Evolutionary conservation across 2,113 vertebrate genomes (phyloP), one percentile per base, ranked within the genome.

Genomic region (Phocoena sinus): DNA sequence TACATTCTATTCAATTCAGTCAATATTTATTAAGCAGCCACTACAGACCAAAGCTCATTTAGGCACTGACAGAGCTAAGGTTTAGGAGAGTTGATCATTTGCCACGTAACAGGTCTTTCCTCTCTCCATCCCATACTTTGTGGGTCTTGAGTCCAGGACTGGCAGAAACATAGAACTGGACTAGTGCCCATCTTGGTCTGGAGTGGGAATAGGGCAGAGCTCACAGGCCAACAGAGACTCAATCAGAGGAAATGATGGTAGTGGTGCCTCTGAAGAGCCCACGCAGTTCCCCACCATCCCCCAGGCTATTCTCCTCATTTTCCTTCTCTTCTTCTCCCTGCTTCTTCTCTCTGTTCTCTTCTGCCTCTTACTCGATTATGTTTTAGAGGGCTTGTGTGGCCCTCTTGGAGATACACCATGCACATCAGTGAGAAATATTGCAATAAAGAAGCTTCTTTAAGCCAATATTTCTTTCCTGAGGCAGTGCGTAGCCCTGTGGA

Each of bases 401-500:
- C 11, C 2, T 44, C 71, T 67, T 47, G 23, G 15, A 81, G 77
- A 94, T 8, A 31, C 63, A 50, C 26, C 47, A 3, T 21, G 12
- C 5, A 21, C 15, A 28, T 36, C 23, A 36, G 10, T 36, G 50
- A 65, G 53, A 87, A 96, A 76, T 36, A 18, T 31, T 76, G 11
- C 47, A 33, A 28, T 25, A 25, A 50, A 87, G 33, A 94, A 36
- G 44, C 25, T 3, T 26, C 11, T 26, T 41, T 23, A 94, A 53
- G 3, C 28, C 63, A 25, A 1, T 58, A 13, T 41, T 65, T 80
- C 41, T 88, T 31, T 60, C 36, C 60, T 50, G 1, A 67, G 50
- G 12, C 1, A 6, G 41, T 13, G 1, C 26, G 1, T 38, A 77
- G 67, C 11, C 36, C 56, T 36, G 8, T 0, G 10, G 65, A 31